phyloP scores from a whole-genome alignment of 2,888 invertebrate species.

The Rhimphoctona megacephalus region DNA sequence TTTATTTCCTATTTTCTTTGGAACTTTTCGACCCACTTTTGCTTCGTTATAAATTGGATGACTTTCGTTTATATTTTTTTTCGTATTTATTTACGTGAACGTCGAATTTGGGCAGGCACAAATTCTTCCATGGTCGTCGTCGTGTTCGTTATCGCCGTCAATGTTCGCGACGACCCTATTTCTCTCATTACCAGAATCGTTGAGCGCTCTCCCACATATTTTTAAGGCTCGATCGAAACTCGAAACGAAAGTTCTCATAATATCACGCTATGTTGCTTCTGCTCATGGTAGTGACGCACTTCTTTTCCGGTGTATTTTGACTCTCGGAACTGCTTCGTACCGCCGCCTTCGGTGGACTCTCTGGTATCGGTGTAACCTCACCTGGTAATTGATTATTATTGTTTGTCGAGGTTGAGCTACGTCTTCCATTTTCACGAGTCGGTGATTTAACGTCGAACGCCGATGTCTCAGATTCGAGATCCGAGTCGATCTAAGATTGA shows the following conservation, averaged over 20 bases:
- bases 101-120: background rate
- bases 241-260: conserved; percentile 82
- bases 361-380: conserved; percentile 83
- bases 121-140: background rate
- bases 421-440: conserved; percentile 84
- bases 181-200: conserved; percentile 78
- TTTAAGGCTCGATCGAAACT: conserved; percentile 81
- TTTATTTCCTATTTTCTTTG: background rate
- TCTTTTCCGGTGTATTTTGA: conserved; percentile 86
- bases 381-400: conserved; percentile 85
- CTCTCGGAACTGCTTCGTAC: conserved; percentile 86
- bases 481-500: conserved; percentile 86
- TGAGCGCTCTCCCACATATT: conserved; percentile 82
- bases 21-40: background rate
- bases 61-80: background rate
- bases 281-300: conserved; percentile 87
- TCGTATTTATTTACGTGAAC: background rate
- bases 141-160: background rate
- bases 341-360: conserved; percentile 82
- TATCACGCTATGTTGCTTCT: conserved; percentile 87
- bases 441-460: conserved; percentile 87
- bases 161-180: conserved; percentile 32
- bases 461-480: conserved; percentile 88
- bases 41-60: background rate
- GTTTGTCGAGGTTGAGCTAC: conserved; percentile 85